Conservation (phyloP, 2,113 vertebrate species). For the Scortum barcoo region DNA sequence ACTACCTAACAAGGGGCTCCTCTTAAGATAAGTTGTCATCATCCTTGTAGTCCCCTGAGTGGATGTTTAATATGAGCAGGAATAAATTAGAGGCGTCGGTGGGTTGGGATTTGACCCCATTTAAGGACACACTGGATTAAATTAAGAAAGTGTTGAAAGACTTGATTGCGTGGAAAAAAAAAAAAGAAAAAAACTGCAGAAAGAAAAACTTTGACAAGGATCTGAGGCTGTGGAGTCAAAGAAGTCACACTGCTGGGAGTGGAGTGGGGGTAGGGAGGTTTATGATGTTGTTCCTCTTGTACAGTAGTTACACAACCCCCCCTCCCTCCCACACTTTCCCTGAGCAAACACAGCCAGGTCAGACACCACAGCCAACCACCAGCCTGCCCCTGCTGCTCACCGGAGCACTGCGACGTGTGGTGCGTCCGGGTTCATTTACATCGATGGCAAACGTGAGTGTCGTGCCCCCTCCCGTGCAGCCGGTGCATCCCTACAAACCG, state of each 20-base stretch:
- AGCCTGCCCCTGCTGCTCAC: constrained; percentile 48
- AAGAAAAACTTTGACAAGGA: constrained; percentile 29
- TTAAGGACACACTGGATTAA: not conserved
- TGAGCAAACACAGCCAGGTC: constrained; percentile 67
- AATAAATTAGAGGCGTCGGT: constrained; percentile 31
- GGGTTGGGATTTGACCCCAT: constrained; percentile 19
- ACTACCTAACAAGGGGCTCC: constrained; percentile 91
- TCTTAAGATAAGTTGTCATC: constrained; percentile 54
- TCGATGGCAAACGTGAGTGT: constrained; percentile 52
- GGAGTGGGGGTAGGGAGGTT: constrained; percentile 39
- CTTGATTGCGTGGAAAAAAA: too few relatives aligned
- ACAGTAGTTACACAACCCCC: constrained; percentile 64
- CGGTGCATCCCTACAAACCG: constrained; percentile 4
- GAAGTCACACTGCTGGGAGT: constrained; percentile 26
- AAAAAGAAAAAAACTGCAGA: not conserved
- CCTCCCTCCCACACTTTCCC: constrained; percentile 33
- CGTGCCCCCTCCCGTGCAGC: constrained; percentile 27
- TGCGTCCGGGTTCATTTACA: constrained; percentile 52
- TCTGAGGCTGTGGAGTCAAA: constrained; percentile 15
- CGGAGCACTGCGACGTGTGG: constrained; percentile 61
- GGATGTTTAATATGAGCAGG: constrained; percentile 30
- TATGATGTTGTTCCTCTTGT: constrained; percentile 59
- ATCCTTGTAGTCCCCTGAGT: constrained; percentile 22
- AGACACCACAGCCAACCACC: constrained; percentile 60
- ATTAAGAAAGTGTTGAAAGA: not conserved